Percentiles rank a stretch among this genome's conserved stretches.
These are phyloP conservation scores for Neoseiulus cucumeris DNA, from an alignment of 1,140 invertebrate species.

Conservation along the genomic window DNA sequence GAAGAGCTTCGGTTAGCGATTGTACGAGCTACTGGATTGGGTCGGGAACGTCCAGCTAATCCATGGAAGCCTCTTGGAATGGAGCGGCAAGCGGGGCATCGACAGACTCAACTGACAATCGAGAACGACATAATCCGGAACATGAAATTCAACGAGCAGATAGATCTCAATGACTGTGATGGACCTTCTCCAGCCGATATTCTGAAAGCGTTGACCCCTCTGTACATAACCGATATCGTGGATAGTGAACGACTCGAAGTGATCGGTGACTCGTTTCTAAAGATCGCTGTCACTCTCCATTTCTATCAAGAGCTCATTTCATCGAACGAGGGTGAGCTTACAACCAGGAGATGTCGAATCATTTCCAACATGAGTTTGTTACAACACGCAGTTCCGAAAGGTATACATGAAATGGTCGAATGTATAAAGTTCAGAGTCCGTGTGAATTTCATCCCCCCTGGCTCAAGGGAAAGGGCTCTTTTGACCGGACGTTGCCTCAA, in stretches of 20 bases:
- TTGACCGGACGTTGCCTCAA: neutral
- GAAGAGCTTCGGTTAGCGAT: neutral
- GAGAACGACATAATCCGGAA: neutral
- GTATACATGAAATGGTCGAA: neutral
- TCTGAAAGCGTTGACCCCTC: neutral
- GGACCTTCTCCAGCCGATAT: neutral
- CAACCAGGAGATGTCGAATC: conserved; percentile 46
- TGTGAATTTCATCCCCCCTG: neutral
- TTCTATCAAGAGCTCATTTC: conserved; percentile 45
- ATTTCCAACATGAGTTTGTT: conserved; percentile 61
- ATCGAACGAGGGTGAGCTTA: conserved; percentile 53
- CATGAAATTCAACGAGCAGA: neutral
- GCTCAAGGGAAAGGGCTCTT: neutral
- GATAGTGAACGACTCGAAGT: conserved; percentile 64
- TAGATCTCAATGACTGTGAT: neutral
- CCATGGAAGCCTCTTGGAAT: neutral
- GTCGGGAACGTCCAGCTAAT: neutral
- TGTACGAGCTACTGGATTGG: neutral
- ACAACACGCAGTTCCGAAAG: conserved; percentile 24
- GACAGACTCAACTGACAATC: neutral
- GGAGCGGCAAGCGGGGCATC: neutral
- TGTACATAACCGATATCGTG: conserved; percentile 44
- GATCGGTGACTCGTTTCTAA: conserved; percentile 70
- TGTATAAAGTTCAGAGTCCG: neutral
- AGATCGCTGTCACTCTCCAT: conserved; percentile 50